Conservation (phyloP, 2,113 vertebrate genomes). For the Gopherus flavomarginatus region DNA sequence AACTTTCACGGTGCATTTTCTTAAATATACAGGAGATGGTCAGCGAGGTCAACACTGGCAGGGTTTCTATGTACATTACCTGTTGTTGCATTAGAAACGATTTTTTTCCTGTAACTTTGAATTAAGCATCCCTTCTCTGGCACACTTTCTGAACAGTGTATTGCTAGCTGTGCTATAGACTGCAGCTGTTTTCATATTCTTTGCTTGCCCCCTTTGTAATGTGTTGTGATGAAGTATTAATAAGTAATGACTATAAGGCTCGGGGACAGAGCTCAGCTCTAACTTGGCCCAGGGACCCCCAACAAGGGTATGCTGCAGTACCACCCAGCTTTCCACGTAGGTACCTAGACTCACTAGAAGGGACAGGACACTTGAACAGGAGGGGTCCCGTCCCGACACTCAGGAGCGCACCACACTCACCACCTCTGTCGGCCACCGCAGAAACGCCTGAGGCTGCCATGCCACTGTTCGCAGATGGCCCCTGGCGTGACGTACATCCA, state of each 20-base stretch:
- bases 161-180: background rate
- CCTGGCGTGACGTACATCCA: background rate
- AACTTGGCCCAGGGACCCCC: too few relatives aligned
- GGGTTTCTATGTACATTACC: background rate
- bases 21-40: background rate
- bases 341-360: background rate
- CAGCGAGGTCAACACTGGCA: background rate
- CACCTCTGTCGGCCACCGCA: background rate
- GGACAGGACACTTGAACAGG: background rate
- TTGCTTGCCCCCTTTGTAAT: background rate
- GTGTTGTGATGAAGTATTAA: background rate
- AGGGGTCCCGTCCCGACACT: background rate
- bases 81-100: background rate
- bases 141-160: background rate
- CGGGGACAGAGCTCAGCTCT: background rate
- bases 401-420: background rate
- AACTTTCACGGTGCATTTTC: background rate
- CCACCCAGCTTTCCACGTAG: too few relatives aligned
- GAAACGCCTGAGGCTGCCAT: background rate
- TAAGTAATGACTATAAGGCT: too few relatives aligned
- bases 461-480: background rate
- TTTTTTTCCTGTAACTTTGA: background rate
- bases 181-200: background rate
- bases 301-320: too few relatives aligned
- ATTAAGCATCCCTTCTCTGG: background rate